A percentile compares a stretch with the other conserved stretches of the same genome.
These are phyloP conservation scores for Anthrax anthrax DNA, from an alignment of 2,888 invertebrate genomes.

Conservation along the genomic window DNA sequence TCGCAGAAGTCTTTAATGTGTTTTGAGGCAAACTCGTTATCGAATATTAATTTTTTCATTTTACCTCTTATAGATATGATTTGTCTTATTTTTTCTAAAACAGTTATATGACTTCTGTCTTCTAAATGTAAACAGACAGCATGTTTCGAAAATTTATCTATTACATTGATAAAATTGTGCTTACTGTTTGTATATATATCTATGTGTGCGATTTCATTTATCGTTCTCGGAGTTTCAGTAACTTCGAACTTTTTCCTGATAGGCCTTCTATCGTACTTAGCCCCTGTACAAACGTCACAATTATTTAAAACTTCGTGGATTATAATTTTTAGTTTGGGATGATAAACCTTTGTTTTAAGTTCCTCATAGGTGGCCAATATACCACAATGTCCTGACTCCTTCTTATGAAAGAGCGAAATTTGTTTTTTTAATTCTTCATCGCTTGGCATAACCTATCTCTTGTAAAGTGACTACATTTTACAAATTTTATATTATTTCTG, in stretches of 20 bases:
- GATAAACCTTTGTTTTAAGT: conserved; percentile 14
- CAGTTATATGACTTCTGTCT: neutral
- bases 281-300: no score
- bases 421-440: conserved; percentile 13
- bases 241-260: neutral
- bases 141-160: conserved; percentile 3
- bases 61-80: conserved; percentile 3
- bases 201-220: neutral
- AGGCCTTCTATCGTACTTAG: neutral
- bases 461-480: no score
- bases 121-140: neutral
- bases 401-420: conserved; percentile 10
- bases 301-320: neutral
- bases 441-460: no score
- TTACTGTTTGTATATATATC: neutral
- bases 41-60: conserved; percentile 3
- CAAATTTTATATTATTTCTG: no score
- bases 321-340: conserved; percentile 9
- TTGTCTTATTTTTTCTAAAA: conserved; percentile 1
- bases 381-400: conserved; percentile 13
- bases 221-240: neutral
- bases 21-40: conserved; percentile 3
- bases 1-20: conserved; percentile 1
- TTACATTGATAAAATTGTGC: conserved; percentile 1
- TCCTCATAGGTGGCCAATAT: conserved; percentile 13